Evolutionary conservation across 1,140 invertebrate genomes (phyloP).

Genomic region (Sycophaga agraensis): DNA sequence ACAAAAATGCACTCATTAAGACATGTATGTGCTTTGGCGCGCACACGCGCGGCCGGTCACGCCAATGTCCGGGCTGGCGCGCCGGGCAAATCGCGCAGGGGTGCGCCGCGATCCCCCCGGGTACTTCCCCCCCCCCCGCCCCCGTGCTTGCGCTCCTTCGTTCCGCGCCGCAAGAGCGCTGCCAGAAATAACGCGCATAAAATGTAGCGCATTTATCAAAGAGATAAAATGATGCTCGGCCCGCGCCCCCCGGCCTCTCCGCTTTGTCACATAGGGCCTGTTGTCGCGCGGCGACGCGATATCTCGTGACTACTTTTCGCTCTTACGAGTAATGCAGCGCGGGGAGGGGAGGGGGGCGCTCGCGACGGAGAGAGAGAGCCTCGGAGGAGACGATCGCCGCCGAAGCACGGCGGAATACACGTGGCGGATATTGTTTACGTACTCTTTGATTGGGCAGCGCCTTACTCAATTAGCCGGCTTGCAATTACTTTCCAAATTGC

Average conservation of each 20-base stretch:
- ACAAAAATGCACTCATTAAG: constrained; percentile 20
- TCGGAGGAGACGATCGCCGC: not conserved
- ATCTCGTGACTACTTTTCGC: constrained; percentile 5
- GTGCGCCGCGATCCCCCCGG: no score
- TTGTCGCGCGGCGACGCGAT: not conserved
- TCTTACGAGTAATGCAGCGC: not conserved
- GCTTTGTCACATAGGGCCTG: not conserved
- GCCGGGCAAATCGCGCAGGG: not conserved
- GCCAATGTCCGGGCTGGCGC: not conserved
- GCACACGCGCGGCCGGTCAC: constrained; percentile 1
- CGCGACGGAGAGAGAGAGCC: not conserved
- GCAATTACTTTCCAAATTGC: no score
- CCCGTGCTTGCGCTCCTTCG: constrained; percentile 29
- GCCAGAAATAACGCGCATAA: constrained; percentile 56
- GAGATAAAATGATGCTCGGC: constrained; percentile 58
- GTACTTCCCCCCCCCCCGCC: not conserved
- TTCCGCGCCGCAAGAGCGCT: no score
- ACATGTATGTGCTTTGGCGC: constrained; percentile 5
- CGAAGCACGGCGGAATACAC: no score
- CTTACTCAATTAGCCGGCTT: no score
- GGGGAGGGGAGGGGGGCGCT: no score
- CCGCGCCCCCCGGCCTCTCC: constrained; percentile 1
- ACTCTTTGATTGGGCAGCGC: no score
- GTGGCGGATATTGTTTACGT: no score
- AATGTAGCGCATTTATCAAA: constrained; percentile 59